A percentile compares a stretch with the other conserved stretches of the same genome.
Conservation (phyloP, 2,797 vertebrate genomes). For the Ctenochaetus hawaiiensis region DNA sequence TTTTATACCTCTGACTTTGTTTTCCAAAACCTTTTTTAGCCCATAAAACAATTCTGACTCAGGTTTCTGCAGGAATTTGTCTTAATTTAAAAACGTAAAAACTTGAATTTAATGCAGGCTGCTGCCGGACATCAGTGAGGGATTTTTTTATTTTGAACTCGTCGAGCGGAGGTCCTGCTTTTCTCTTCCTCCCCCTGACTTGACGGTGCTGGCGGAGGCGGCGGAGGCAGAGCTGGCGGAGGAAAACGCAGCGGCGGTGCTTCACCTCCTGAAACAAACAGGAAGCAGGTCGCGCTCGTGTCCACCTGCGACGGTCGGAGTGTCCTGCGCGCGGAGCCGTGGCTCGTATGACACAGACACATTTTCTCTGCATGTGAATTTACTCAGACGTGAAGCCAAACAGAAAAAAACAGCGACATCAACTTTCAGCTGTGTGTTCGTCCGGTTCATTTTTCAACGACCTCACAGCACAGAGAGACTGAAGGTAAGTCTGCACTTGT, state of each 20-base stretch:
- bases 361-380: neutral
- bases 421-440: slow-evolving; percentile 31
- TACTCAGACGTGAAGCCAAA: slow-evolving; percentile 9
- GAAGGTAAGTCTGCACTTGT: slow-evolving; percentile 56
- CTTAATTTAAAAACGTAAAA: neutral
- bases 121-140: too few relatives aligned
- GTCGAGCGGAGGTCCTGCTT: slow-evolving; percentile 26
- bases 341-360: neutral
- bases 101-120: too few relatives aligned
- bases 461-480: slow-evolving; percentile 3
- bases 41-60: neutral
- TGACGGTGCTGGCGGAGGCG: slow-evolving; percentile 19
- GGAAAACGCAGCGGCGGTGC: slow-evolving; percentile 29
- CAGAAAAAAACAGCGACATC: neutral
- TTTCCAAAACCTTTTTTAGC: neutral
- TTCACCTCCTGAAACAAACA: slow-evolving; percentile 76
- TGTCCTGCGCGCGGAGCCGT: neutral
- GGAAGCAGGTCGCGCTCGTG: slow-evolving; percentile 70
- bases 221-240: slow-evolving; percentile 44
- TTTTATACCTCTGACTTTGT: neutral
- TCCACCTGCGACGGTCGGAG: slow-evolving; percentile 64
- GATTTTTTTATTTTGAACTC: slow-evolving; percentile 50
- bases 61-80: neutral
- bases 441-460: slow-evolving; percentile 19
- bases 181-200: neutral